Base-by-base conservation (phyloP, 2,113 vertebrate species). In the Elanoides forficatus region DNA sequence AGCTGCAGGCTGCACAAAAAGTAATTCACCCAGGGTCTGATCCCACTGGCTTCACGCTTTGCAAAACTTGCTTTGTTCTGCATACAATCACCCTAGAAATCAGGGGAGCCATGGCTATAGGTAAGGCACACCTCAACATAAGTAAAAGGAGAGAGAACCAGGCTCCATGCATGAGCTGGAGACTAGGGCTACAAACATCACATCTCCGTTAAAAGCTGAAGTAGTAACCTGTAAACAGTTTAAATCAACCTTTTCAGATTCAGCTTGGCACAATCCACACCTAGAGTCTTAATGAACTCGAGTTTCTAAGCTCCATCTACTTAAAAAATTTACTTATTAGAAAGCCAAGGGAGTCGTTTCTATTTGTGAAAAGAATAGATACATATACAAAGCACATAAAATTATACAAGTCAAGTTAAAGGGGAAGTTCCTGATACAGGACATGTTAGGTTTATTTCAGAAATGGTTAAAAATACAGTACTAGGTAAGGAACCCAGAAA, bases 31-130 rank as follows among this genome's bases (percentile, higher is more conserved):
- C 32, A 38, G 11, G 42, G 29, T 13, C 22, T 29, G 15, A 55
- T 47, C 21, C 20, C 34, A 11, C 9, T 32, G 29, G 26, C 43
- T 45, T 50, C 71, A 47, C 25, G 8, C 32, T 34, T 82, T 34
- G 27, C 38, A 63, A 71, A 90, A 11, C 8, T 38, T 4, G 0
- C 12, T 81, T 53, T 45, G 1, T 21, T 73, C 50, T 58, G 34
- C 30, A 6, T n/a, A 43, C 8, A 36, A 21, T 26, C 34, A 38
- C 34, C 18, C 32, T 20, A 32, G 68, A 87, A 78, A 66, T 27
- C 55, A 58, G 45, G 8, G 40, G 55, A 74, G 25, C 2, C 38
- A 19, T 15, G 0, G 0, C 17, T 53, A 10, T 4, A 59, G 22
- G 40, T 34, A 73, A 65, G 20, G 23, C 42, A 48, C 8, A 42